Base-by-base conservation (phyloP, 2,888 invertebrate genomes). In the Coleophora flavipennella region DNA sequence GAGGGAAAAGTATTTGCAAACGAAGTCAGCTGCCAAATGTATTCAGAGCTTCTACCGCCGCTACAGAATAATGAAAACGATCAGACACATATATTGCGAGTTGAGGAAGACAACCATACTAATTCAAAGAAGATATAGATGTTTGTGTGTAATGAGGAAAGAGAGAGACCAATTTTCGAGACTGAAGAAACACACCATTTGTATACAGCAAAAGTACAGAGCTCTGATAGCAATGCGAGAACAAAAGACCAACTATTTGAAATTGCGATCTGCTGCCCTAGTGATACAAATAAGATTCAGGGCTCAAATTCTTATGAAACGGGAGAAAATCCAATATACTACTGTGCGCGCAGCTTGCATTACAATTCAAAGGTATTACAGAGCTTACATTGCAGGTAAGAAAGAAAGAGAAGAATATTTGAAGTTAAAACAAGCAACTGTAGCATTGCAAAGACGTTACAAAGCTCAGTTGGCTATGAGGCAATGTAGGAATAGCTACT, bases 81-180 rank as follows among this genome's bases (percentile, higher is more conserved):
- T 53, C 8, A 66, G 76, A 34, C 53, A 64, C 13, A 46, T 65
- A 13, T 89, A 78, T 51, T 43, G 69, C 9, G 46, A 59, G 28
- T 51, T 83, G 34, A 85, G 64, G 50, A 54, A 58, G n/a, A 67
- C 79, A 1, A 57, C 64, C 3, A 46, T 74, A 10, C 48, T 53
- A 26, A 53, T 89, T 37, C 88, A 89, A 51, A 66, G 51, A 36
- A 57, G 51, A 36, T 87, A 76, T 43, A 65, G 69, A 44, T 63
- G 61, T 38, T 45, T 68, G 36, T 37, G 53, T 45, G 53, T 51
- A 7, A 86, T 62, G 84, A 76, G 66, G 55, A 38, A 41, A 28
- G 58, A 73, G 27, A 67, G 70, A 42, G 52, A 61, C 31, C 49
- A 59, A 14, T 87, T 67, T 48, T 46, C 78, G 4, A 53, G 55